Evolutionary conservation across 2,888 invertebrate species (phyloP), one percentile per base, ranked within the genome.

Genomic region (Halictus quadricinctus): DNA sequence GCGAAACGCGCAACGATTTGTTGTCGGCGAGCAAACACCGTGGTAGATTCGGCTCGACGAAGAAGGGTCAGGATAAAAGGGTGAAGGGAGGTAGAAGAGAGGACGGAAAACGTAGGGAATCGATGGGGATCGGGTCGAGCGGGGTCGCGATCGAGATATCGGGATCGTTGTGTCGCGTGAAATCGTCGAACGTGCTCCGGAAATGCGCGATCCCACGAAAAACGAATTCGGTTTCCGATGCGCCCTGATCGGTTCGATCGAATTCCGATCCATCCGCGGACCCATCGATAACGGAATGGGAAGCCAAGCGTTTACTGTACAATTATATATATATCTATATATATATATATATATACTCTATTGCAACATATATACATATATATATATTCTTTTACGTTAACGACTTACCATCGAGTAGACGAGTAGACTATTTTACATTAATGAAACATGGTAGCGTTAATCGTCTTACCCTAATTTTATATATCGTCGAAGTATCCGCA

Each of bases 351-450:
- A 69, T 36, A 70, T 70, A 54, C 10, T 54, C 21, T 21, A 21
- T 54, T 54, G 18, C 12, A 64, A 25, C 25, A 6, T 36, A 43
- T n/a, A 70, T 70, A 43, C 21, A 70, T 70, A 70, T 43, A 70
- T 43, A 70, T 70, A 54, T 91, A 92, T 91, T 92, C 90, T 92
- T 91, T 93, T 92, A 91, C 91, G 91, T 93, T 93, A 84, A 89
- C 85, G 80, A 89, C 81, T 89, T 89, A 89, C 89, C 82, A 89
- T 88, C 83, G 78, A 83, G 87, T 91, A 91, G 88, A 86, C 83
- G 81, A 74, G 83, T 88, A 89, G 90, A 78, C 85, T 89, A 90
- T 88, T 91, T 90, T 90, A 89, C 89, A 89, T 90, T 90, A 86
- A 83, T 78, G 72, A 83, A 81, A 88, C 80, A 83, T 60, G 81